Evolutionary conservation across 2,113 vertebrate genomes (phyloP).

Genomic region (Corvus moneduloides): DNA sequence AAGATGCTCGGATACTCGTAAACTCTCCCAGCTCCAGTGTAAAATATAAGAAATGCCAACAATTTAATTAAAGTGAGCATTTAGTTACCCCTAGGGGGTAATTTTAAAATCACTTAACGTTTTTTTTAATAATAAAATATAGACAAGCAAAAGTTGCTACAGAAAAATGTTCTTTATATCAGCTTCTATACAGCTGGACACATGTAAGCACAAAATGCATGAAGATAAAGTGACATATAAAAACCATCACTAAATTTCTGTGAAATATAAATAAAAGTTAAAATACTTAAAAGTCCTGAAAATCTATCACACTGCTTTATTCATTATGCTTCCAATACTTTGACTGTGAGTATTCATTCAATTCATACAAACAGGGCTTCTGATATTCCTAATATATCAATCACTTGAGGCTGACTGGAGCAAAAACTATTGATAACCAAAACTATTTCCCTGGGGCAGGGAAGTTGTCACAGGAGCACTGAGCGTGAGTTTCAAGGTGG

Average conservation of each 20-base stretch:
- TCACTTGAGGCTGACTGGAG: not conserved
- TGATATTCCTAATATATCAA: not conserved
- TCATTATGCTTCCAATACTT: not conserved
- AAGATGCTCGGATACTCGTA: not conserved
- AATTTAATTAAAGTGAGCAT: not conserved
- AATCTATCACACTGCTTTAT: not conserved
- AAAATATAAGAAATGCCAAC: not conserved
- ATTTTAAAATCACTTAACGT: not conserved
- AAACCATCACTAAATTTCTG: not conserved
- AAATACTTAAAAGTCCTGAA: not conserved
- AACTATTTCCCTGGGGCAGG: not conserved
- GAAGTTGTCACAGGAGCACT: not conserved
- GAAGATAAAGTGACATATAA: not conserved
- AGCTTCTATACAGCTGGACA: not conserved
- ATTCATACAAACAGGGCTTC: not conserved
- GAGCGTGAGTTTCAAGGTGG: not conserved
- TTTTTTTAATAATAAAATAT: not conserved
- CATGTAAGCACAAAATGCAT: not conserved
- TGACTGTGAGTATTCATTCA: not conserved
- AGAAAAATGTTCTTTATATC: not conserved
- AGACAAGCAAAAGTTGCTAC: not conserved
- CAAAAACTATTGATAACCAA: not conserved
- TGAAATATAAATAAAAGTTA: too few species aligned
- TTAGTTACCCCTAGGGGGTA: not conserved
- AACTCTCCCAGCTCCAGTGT: not conserved